A percentile compares a stretch with the other conserved stretches of the same genome.
Conservation (phyloP, 2,888 invertebrate species). For the Elysia crispata region DNA sequence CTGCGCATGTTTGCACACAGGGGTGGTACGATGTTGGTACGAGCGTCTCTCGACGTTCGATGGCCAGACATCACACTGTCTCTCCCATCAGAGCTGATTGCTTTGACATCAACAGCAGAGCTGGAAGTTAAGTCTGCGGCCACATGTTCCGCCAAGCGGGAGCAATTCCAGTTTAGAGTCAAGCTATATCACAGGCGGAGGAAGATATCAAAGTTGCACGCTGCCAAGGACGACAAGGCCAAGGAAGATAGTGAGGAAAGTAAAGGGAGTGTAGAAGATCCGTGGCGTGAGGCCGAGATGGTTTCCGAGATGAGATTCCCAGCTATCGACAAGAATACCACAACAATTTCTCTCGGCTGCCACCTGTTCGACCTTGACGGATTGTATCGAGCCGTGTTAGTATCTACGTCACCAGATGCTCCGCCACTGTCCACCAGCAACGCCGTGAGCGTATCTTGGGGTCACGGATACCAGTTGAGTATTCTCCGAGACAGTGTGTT, state of each 20-base stretch:
- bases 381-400: conserved; percentile 63
- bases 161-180: conserved; percentile 59
- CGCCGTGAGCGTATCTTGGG: conserved; percentile 64
- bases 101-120: conserved; percentile 63
- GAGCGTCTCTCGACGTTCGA: conserved; percentile 57
- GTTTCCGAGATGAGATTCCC: conserved; percentile 39
- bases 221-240: no score
- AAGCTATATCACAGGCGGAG: conserved; percentile 41
- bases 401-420: conserved; percentile 59
- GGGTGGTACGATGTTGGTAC: conserved; percentile 61
- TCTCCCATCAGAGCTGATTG: conserved; percentile 60
- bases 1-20: conserved; percentile 65
- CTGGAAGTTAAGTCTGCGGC: conserved; percentile 61
- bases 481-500: conserved; percentile 60
- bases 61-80: conserved; percentile 65
- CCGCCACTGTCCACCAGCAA: conserved; percentile 62
- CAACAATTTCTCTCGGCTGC: conserved; percentile 59
- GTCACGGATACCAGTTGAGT: conserved; percentile 61
- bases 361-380: conserved; percentile 67
- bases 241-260: neutral
- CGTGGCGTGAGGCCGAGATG: conserved; percentile 5
- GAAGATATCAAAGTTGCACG: no score
- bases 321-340: conserved; percentile 10
- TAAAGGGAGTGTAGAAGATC: neutral
- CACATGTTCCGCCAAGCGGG: conserved; percentile 61